These are phyloP conservation scores for Chlorospingus semifuscus DNA, from an alignment of 2,797 vertebrate species.

Conservation along the genomic window DNA sequence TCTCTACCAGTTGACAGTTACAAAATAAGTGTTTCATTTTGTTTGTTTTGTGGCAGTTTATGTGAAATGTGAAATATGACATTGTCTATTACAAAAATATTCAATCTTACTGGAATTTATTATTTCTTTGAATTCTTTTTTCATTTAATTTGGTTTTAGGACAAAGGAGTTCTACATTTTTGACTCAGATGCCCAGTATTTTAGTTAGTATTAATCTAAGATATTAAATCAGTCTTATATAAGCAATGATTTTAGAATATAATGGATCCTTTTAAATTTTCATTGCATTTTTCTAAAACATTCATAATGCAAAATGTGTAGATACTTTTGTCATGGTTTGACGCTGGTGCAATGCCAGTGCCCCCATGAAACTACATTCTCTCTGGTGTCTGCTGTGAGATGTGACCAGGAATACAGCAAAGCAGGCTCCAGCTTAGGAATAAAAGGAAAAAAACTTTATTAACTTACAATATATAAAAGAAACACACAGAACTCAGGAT, in stretches of 20 bases:
- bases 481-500: no score
- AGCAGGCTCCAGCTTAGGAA: no score
- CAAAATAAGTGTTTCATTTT: background rate
- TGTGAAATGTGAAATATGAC: background rate
- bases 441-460: no score
- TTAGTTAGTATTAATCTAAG: background rate
- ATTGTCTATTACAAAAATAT: background rate
- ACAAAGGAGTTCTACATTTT: background rate
- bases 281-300: background rate
- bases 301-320: background rate
- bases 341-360: no score
- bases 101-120: background rate
- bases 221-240: background rate
- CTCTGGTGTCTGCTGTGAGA: no score
- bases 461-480: no score
- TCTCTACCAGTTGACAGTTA: background rate
- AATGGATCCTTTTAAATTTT: background rate
- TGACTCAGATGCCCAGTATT: background rate
- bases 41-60: background rate
- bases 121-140: background rate
- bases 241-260: background rate
- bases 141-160: background rate
- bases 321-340: no score
- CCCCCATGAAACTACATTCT: no score
- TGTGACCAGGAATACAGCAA: no score